Evolutionary conservation across 2,888 invertebrate species (phyloP).

Genomic region (Apotomis betuletana): DNA sequence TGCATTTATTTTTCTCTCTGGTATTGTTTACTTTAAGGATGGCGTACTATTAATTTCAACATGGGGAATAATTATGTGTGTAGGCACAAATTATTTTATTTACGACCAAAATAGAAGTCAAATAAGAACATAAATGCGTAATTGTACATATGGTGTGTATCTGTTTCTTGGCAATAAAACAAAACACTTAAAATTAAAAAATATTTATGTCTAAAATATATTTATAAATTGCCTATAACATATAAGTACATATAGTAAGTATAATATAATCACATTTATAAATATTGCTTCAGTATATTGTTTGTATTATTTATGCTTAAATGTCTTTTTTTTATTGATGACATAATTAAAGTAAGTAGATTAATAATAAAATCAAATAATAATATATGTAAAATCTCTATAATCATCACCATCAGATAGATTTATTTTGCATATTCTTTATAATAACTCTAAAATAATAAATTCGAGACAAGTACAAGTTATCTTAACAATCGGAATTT

Average conservation of each 20-base stretch:
- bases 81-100: background rate
- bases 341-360: background rate
- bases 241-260: slow-evolving; percentile 21
- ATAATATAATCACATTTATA: background rate
- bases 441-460: slow-evolving; percentile 10
- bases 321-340: background rate
- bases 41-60: slow-evolving; percentile 18
- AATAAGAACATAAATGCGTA: background rate
- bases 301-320: slow-evolving; percentile 6
- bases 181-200: background rate
- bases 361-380: background rate
- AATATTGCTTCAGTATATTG: slow-evolving; percentile 9
- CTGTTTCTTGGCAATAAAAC: background rate
- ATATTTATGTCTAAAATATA: background rate
- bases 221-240: background rate
- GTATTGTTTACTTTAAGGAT: slow-evolving; percentile 20
- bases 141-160: background rate
- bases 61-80: background rate
- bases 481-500: background rate
- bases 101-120: background rate
- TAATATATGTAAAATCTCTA: background rate
- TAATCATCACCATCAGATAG: background rate
- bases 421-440: background rate
- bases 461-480: slow-evolving; percentile 12
- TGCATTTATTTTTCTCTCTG: slow-evolving; percentile 29